Evolutionary conservation across 2,113 vertebrate species (phyloP).

Genomic region (Mus musculus): DNA sequence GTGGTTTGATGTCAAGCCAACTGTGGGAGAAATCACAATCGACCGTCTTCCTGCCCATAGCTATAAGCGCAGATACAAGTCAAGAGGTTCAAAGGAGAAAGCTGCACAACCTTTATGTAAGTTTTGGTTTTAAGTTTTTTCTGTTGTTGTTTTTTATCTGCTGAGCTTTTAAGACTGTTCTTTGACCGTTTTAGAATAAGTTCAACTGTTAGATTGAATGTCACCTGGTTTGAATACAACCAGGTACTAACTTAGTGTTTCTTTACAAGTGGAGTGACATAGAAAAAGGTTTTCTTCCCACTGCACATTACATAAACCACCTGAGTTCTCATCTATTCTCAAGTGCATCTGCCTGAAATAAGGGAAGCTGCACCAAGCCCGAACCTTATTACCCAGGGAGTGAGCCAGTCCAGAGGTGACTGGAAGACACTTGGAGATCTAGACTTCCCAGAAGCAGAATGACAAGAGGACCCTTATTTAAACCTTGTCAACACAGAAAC

Average conservation of each 20-base stretch:
- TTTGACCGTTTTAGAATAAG: not conserved
- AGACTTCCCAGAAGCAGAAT: not conserved
- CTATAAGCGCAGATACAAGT: not conserved
- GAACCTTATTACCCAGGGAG: not conserved
- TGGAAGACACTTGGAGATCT: not conserved
- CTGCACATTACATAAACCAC: too few species aligned
- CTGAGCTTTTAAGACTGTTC: not conserved
- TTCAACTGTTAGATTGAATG: not conserved
- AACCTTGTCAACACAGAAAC: not conserved
- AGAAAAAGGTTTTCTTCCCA: not conserved
- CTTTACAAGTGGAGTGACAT: not conserved
- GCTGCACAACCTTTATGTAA: constrained; percentile 20
- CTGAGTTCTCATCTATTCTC: not conserved
- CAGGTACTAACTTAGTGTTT: not conserved
- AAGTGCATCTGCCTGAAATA: not conserved
- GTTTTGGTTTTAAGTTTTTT: not conserved
- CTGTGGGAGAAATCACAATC: constrained; percentile 80
- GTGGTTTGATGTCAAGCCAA: constrained; percentile 86
- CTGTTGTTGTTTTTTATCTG: not conserved
- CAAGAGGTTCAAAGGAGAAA: constrained; percentile 40
- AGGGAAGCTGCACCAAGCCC: not conserved
- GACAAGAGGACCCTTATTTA: not conserved
- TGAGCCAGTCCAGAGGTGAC: not conserved
- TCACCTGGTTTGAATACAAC: not conserved
- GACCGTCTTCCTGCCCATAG: constrained; percentile 49